A percentile compares a stretch with the other conserved stretches of the same genome.
phyloP scores from a whole-genome alignment of 2,113 vertebrate species.

The Pseudorhombus dupliciocellatus region DNA sequence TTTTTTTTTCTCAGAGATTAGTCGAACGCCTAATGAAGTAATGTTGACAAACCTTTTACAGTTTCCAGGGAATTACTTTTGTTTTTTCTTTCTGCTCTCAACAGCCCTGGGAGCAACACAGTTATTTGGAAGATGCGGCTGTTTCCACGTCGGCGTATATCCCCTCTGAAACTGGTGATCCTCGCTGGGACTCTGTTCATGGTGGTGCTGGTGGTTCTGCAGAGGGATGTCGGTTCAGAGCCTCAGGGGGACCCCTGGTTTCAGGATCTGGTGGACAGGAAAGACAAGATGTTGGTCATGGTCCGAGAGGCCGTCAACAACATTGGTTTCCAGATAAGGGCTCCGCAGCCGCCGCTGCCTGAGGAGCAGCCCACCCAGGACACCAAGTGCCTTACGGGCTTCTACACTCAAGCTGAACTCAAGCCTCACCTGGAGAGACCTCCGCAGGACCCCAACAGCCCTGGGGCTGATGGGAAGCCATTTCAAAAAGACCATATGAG shows the following conservation, averaged over 20 bases:
- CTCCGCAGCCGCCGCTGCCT: constrained; percentile 74
- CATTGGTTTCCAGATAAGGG: constrained; percentile 89
- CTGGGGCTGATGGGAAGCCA: constrained; percentile 84
- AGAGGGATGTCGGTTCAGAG: constrained; percentile 80
- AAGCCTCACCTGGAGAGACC: constrained; percentile 87
- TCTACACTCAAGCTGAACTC: constrained; percentile 87
- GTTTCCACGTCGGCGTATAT: constrained; percentile 81
- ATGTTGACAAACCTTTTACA: background rate
- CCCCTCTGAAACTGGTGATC: constrained; percentile 87
- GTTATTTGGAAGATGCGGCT: constrained; percentile 79
- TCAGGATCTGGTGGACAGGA: constrained; percentile 84
- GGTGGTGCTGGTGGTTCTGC: constrained; percentile 88
- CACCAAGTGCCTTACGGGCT: constrained; percentile 82
- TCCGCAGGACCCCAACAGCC: constrained; percentile 82
- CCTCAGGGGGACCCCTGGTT: constrained; percentile 86
- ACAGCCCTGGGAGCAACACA: constrained; percentile 16
- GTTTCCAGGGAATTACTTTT: background rate
- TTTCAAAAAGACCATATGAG: constrained; percentile 85
- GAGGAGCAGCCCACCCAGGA: constrained; percentile 49
- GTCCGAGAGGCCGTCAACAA: constrained; percentile 90
- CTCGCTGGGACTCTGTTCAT: constrained; percentile 82
- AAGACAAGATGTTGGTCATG: constrained; percentile 86
- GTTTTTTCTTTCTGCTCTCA: constrained; percentile 2
- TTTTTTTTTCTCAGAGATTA: background rate
- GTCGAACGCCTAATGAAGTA: background rate